A percentile compares a stretch with the other conserved stretches of the same genome.
phyloP scores from a whole-genome alignment of 2,888 invertebrate species.

The Sthenelais limicola region DNA sequence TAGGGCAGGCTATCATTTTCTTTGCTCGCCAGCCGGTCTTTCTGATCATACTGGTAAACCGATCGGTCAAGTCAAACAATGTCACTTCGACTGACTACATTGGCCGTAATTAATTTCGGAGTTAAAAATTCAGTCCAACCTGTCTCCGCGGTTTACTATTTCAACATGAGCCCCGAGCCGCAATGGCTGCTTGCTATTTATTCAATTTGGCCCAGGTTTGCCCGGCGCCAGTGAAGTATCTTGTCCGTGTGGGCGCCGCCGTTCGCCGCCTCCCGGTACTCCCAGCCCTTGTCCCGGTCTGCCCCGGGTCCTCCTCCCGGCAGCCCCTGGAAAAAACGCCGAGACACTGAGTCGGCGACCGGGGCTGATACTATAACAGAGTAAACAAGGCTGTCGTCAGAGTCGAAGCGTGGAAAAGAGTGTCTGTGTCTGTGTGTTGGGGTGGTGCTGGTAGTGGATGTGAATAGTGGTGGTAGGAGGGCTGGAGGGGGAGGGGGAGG shows the following conservation, averaged over 20 bases:
- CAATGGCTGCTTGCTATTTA: conserved; percentile 12
- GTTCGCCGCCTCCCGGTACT: background rate
- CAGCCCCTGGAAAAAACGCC: conserved; percentile 19
- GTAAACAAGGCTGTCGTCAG: conserved; percentile 30
- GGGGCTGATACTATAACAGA: conserved; percentile 31
- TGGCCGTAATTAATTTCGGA: conserved; percentile 38
- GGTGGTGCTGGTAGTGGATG: background rate
- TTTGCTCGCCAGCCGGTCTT: conserved; percentile 7
- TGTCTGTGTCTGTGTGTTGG: background rate
- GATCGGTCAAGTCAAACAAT: conserved; percentile 36
- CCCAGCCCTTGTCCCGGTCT: conserved; percentile 26
- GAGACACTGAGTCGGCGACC: conserved; percentile 24
- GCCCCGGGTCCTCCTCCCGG: background rate
- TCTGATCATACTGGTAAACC: conserved; percentile 29
- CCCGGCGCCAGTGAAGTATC: conserved; percentile 33
- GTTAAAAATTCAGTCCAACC: conserved; percentile 38
- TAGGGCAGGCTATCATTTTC: conserved; percentile 29
- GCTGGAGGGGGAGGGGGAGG: background rate
- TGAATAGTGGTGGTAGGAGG: background rate
- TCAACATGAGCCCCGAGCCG: conserved; percentile 19
- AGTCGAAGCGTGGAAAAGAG: background rate
- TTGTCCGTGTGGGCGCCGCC: conserved; percentile 5
- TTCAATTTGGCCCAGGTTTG: conserved; percentile 24
- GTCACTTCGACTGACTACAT: conserved; percentile 31
- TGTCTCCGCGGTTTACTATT: conserved; percentile 27